phyloP scores from a whole-genome alignment of 2,888 invertebrate species.

The Spilosoma lubricipeda region DNA sequence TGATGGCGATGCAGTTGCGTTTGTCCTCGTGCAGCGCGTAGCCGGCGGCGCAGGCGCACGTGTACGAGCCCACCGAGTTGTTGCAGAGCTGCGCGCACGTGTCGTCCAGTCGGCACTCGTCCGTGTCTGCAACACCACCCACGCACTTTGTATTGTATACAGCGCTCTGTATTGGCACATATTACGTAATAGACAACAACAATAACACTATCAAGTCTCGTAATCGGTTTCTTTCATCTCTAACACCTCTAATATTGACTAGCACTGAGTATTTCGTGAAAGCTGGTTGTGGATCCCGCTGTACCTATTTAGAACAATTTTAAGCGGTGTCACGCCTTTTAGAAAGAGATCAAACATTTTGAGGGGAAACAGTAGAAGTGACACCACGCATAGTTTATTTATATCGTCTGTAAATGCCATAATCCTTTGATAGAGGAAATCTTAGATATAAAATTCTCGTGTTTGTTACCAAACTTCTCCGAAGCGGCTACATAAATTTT shows the following conservation, averaged over 20 bases:
- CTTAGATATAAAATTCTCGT: no score
- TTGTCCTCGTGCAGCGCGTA: slow-evolving; percentile 85
- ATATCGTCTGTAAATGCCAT: neutral
- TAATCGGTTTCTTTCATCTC: neutral
- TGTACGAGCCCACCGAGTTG: slow-evolving; percentile 89
- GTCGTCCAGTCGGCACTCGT: slow-evolving; percentile 91
- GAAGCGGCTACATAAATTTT: no score
- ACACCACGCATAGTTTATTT: neutral
- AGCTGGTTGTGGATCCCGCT: no score
- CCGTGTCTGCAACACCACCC: slow-evolving; percentile 85
- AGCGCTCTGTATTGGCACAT: neutral
- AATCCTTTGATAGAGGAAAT: neutral
- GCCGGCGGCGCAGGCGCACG: slow-evolving; percentile 91
- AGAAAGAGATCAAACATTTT: neutral
- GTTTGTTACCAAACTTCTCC: no score
- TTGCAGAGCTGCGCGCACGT: slow-evolving; percentile 91
- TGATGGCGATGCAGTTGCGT: slow-evolving; percentile 88
- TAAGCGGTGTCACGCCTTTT: neutral
- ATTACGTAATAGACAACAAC: neutral
- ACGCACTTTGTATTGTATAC: neutral
- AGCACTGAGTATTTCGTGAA: neutral
- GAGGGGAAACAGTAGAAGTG: neutral
- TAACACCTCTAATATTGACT: neutral
- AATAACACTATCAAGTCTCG: neutral
- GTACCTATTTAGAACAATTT: no score